These are phyloP conservation scores for Holotrichia oblita DNA, from an alignment of 1,140 invertebrate species.

Conservation along the genomic window DNA sequence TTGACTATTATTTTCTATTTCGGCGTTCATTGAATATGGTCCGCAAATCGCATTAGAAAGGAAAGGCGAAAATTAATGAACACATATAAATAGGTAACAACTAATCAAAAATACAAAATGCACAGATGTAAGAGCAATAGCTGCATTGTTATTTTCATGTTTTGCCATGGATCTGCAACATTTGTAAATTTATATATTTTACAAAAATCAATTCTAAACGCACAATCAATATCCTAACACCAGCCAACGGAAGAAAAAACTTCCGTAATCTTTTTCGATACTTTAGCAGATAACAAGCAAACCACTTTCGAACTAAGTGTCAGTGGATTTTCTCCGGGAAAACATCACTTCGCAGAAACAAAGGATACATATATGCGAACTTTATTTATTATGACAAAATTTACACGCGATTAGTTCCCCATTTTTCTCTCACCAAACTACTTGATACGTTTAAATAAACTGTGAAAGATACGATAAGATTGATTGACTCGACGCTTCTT, in stretches of 20 bases:
- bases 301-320: not conserved
- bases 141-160: too few relatives aligned
- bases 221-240: not conserved
- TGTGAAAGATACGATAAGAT: slow-evolving; percentile 28
- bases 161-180: too few relatives aligned
- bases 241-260: not conserved
- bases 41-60: too few relatives aligned
- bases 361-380: slow-evolving; percentile 8
- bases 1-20: too few relatives aligned
- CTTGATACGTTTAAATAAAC: slow-evolving; percentile 32
- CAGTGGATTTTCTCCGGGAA: not conserved
- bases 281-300: not conserved
- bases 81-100: too few relatives aligned
- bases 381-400: slow-evolving; percentile 26
- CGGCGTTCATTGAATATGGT: too few relatives aligned
- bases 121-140: too few relatives aligned
- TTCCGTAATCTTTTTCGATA: not conserved
- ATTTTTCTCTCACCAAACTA: slow-evolving; percentile 14
- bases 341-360: not conserved
- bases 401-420: slow-evolving; percentile 29
- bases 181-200: too few relatives aligned
- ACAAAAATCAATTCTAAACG: not conserved
- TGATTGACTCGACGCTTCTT: slow-evolving; percentile 22
- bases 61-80: too few relatives aligned
- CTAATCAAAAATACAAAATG: too few relatives aligned